Evolutionary conservation across 2,797 vertebrate genomes (phyloP).

Genomic region (Hydrolagus colliei): DNA sequence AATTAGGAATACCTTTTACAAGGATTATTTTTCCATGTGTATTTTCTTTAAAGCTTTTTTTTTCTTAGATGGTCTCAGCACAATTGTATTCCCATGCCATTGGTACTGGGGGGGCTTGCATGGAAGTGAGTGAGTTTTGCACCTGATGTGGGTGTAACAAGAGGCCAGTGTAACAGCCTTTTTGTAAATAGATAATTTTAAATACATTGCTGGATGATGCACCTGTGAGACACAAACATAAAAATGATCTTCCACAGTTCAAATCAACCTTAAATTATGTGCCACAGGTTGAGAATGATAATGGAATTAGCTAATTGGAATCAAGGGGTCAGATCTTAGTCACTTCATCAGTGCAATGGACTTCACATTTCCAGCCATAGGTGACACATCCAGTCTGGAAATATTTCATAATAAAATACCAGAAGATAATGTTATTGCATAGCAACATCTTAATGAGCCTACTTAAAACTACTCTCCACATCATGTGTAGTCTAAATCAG

Average conservation of each 20-base stretch:
- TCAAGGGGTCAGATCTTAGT: not conserved
- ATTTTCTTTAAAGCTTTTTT: not conserved
- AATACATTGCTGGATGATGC: not conserved
- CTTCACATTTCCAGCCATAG: not conserved
- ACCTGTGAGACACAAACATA: not conserved
- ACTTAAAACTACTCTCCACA: too few relatives aligned
- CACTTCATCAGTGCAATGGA: too few relatives aligned
- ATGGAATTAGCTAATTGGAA: not conserved
- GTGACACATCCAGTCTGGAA: too few relatives aligned
- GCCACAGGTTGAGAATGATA: not conserved
- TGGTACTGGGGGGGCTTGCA: not conserved
- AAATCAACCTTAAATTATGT: not conserved
- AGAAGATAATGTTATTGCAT: too few relatives aligned
- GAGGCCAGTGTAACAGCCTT: not conserved
- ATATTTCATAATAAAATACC: not conserved
- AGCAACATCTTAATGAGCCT: too few relatives aligned
- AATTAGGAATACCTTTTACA: too few relatives aligned
- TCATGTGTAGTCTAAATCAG: too few relatives aligned
- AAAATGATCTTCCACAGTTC: not conserved
- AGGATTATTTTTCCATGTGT: slow-evolving; percentile 7
- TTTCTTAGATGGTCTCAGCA: not conserved
- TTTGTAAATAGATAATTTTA: not conserved
- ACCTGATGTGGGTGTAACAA: not conserved
- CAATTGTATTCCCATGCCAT: slow-evolving; percentile 2
- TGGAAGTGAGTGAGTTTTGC: not conserved